Base-by-base conservation (phyloP, 1,140 invertebrate genomes). In the Leguminivora glycinivorella region DNA sequence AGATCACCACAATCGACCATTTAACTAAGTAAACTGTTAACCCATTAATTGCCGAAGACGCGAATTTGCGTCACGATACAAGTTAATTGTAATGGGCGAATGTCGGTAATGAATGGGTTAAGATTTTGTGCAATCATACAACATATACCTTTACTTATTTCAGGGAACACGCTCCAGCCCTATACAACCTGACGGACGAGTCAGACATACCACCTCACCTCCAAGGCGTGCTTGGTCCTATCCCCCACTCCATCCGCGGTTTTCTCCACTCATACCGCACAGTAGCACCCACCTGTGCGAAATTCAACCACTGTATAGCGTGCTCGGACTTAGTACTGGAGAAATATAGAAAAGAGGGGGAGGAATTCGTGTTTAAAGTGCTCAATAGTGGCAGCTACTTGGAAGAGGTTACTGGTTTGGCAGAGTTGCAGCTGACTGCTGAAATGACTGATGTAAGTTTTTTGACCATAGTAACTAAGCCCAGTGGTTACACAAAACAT, bases 191-290 rank as follows among this genome's bases (percentile, higher is more conserved):
- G n/a, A 73, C 71, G 14, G 79, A 80, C 3, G 81, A 83, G 25
- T 71, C 63, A 10, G 84, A 90, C 38, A 83, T 82, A 34, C 80
- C 87, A 17, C 83, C 92, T 17, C 93, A 94, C 56, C 94, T 94
- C 56, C 93, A 94, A 71, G 95, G 96, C 40, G 88, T 95, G 26
- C 91, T 99, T 0, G 98, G 98, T 6, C 92, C 96, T 0, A 92
- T 99, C 38, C 98, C 98, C 0, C 98, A 99, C 88, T 98, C 98
- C 24, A 96, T 99, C 69, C 93, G 98, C 52, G 98, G 98, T 4
- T 99, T 97, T 83, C 88, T 99, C 5, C 95, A 95, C 76, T 93
- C 94, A 63, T 97, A 95, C 85, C 94, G 96, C 71, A 95, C 95
- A 56, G 93, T 98, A 14, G 81, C 96, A 73, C 98, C 98, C 7